A percentile compares a stretch with the other conserved stretches of the same genome.
These are phyloP conservation scores for Helicoverpa armigera DNA, from an alignment of 1,140 invertebrate species.

Conservation along the genomic window DNA sequence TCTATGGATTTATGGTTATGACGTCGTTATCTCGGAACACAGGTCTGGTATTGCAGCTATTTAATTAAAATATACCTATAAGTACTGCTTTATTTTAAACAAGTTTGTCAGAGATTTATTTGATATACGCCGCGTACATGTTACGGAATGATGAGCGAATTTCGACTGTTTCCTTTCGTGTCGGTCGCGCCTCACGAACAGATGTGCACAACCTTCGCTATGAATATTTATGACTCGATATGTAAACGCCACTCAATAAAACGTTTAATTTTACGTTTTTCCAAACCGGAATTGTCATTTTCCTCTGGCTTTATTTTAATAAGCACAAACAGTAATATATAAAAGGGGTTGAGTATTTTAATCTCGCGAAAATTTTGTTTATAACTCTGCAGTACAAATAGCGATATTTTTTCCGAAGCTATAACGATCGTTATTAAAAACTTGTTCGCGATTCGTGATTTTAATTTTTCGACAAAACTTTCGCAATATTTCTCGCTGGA, in stretches of 20 bases:
- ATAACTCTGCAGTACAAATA: constrained; percentile 20
- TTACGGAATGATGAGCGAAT: constrained; percentile 35
- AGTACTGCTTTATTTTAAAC: neutral
- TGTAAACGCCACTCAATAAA: constrained; percentile 60
- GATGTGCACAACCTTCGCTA: constrained; percentile 53
- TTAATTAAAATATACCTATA: constrained; percentile 17
- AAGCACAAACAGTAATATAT: constrained; percentile 22
- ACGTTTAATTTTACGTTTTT: constrained; percentile 54
- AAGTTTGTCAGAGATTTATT: constrained; percentile 22
- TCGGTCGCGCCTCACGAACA: constrained; percentile 39
- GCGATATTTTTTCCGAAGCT: constrained; percentile 57
- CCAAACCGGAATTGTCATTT: constrained; percentile 10
- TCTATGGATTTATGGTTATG: constrained; percentile 42
- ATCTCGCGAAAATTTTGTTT: constrained; percentile 33
- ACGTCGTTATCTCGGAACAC: constrained; percentile 34
- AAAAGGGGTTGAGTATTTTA: constrained; percentile 10
- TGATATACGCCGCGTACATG: constrained; percentile 31
- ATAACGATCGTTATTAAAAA: constrained; percentile 74
- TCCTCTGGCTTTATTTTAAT: constrained; percentile 3
- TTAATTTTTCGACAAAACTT: constrained; percentile 78
- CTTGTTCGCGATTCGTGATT: constrained; percentile 74
- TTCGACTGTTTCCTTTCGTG: constrained; percentile 22
- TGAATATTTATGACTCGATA: constrained; percentile 66
- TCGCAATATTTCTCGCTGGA: constrained; percentile 77
- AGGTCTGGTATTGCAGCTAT: constrained; percentile 2